phyloP scores from a whole-genome alignment of 2,797 vertebrate genomes.

The Xenopus petersii region DNA sequence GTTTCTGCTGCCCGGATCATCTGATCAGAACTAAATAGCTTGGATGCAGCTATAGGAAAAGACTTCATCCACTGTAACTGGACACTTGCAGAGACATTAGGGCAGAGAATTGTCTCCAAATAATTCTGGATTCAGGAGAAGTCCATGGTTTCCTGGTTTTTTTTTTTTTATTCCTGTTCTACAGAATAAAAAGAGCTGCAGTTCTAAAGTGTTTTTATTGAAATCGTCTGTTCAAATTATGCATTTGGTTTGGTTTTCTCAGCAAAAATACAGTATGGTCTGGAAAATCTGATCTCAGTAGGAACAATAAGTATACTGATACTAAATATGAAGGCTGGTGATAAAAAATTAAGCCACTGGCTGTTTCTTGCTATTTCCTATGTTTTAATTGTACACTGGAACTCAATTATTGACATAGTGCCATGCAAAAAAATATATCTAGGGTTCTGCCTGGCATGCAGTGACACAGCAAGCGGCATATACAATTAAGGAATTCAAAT shows the following conservation, averaged over 20 bases:
- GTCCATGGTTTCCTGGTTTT: slow-evolving; percentile 45
- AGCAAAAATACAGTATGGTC: neutral
- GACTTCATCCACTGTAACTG: slow-evolving; percentile 67
- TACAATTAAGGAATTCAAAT: no score
- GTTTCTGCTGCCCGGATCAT: slow-evolving; percentile 84
- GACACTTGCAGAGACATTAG: slow-evolving; percentile 56
- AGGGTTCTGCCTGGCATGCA: no score
- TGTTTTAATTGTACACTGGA: no score
- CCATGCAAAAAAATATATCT: no score
- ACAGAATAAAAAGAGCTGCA: slow-evolving; percentile 49
- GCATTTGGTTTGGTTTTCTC: slow-evolving; percentile 52
- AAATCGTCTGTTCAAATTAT: slow-evolving; percentile 52
- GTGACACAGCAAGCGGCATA: no score
- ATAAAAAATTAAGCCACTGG: no score
- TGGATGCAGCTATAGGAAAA: slow-evolving; percentile 75
- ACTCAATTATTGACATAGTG: no score
- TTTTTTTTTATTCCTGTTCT: slow-evolving; percentile 33
- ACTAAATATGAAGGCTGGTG: no score
- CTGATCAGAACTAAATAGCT: slow-evolving; percentile 82
- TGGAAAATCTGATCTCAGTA: slow-evolving; percentile 8
- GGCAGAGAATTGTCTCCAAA: slow-evolving; percentile 36
- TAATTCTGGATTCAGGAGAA: slow-evolving; percentile 57
- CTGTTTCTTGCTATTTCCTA: no score
- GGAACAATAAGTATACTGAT: no score
- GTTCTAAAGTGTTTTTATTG: slow-evolving; percentile 45